These are phyloP conservation scores for Hemiprocne comata DNA, from an alignment of 2,113 vertebrate genomes.

Conservation along the genomic window DNA sequence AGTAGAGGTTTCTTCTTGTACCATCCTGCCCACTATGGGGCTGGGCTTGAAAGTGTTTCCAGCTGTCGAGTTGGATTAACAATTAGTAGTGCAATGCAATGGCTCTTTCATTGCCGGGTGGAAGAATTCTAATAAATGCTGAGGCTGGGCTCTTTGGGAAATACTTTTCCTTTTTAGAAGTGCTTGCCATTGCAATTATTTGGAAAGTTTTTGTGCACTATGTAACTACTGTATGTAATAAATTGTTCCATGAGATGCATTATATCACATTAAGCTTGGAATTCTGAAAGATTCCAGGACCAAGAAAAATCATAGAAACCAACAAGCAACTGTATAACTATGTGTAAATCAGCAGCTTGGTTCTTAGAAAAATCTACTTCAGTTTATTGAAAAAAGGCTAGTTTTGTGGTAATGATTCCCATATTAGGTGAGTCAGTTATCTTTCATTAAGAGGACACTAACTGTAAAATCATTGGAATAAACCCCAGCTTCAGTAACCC, in stretches of 20 bases:
- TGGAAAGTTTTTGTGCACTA: neutral
- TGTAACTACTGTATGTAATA: neutral
- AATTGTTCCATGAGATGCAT: neutral
- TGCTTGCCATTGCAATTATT: neutral
- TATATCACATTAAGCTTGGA: neutral
- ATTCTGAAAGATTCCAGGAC: neutral
- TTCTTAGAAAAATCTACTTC: neutral
- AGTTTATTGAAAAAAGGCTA: neutral
- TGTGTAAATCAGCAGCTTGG: neutral
- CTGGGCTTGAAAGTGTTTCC: neutral
- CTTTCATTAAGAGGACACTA: neutral
- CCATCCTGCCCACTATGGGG: neutral
- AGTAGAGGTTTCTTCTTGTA: constrained; percentile 17
- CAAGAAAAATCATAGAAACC: neutral
- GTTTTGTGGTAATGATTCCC: constrained; percentile 16
- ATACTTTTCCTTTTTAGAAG: neutral
- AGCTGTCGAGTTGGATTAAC: neutral
- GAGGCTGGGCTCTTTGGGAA: neutral
- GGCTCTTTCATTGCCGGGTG: neutral
- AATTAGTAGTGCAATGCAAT: neutral
- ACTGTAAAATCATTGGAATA: neutral
- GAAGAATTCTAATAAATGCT: neutral
- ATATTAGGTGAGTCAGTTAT: neutral
- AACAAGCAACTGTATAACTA: neutral
- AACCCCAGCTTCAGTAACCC: neutral